Evolutionary conservation across 2,888 invertebrate genomes (phyloP).

Genomic region (Pteria penguin): DNA sequence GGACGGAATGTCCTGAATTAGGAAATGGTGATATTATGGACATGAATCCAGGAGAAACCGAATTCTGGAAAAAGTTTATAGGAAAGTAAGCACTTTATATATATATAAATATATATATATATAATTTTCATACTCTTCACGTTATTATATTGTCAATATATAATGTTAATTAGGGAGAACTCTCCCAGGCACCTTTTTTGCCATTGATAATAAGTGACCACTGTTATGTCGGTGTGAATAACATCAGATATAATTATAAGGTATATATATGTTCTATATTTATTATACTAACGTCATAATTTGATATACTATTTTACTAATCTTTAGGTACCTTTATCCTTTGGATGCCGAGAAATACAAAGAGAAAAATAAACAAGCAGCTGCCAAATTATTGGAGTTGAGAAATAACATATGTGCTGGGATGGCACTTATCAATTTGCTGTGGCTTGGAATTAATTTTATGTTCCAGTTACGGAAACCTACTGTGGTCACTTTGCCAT

Average conservation of each 20-base stretch:
- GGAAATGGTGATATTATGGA: constrained; percentile 57
- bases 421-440: constrained; percentile 98
- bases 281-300: too few species aligned
- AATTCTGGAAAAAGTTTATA: constrained; percentile 95
- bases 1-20: constrained; percentile 68
- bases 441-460: constrained; percentile 92
- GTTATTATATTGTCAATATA: too few species aligned
- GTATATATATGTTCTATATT: too few species aligned
- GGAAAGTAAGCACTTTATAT: constrained; percentile 80
- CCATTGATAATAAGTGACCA: too few species aligned
- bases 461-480: constrained; percentile 68
- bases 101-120: too few species aligned
- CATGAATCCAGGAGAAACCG: constrained; percentile 85
- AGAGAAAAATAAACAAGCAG: constrained; percentile 63
- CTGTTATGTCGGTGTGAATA: too few species aligned
- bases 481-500: constrained; percentile 52
- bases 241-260: too few species aligned
- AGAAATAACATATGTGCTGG: constrained; percentile 87
- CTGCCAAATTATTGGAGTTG: constrained; percentile 88
- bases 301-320: too few species aligned
- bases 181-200: neutral
- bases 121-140: neutral
- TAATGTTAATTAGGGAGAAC: neutral
- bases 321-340: constrained; percentile 89
- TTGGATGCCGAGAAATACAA: constrained; percentile 89